Percentiles rank a stretch among this genome's conserved stretches.
Evolutionary conservation across 2,888 invertebrate species (phyloP).

Genomic region (Deroplatys truncata): DNA sequence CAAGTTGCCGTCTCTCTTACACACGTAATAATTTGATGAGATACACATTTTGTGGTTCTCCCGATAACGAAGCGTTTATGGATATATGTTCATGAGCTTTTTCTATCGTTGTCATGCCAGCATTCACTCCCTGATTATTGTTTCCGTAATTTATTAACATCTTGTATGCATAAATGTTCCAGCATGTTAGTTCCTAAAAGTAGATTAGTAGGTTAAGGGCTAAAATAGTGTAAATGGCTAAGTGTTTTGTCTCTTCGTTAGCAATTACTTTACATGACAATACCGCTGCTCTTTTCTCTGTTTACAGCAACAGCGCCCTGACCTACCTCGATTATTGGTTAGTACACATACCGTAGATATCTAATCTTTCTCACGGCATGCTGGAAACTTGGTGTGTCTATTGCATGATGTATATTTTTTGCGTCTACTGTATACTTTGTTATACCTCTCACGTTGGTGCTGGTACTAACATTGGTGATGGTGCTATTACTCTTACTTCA

Average conservation of each 20-base stretch:
- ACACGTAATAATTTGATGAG: too few relatives aligned
- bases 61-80: too few relatives aligned
- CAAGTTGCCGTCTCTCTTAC: too few relatives aligned
- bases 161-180: neutral
- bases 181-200: neutral
- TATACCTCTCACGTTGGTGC: neutral
- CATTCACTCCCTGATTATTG: too few relatives aligned
- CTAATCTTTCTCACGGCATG: constrained; percentile 14
- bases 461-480: neutral
- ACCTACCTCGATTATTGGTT: constrained; percentile 63
- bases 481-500: neutral
- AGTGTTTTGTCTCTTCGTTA: neutral
- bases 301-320: constrained; percentile 80
- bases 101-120: too few relatives aligned
- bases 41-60: too few relatives aligned
- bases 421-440: neutral
- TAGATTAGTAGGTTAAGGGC: neutral
- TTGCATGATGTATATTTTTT: constrained; percentile 2
- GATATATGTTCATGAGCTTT: too few relatives aligned
- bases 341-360: constrained; percentile 35
- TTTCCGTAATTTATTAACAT: too few relatives aligned
- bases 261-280: neutral
- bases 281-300: constrained; percentile 34
- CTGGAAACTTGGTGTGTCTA: constrained; percentile 9
- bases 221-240: neutral